Evolutionary conservation across 92 coral and sea anemone genomes (phyloP).

Genomic region (Scolanthus callimorphus): DNA sequence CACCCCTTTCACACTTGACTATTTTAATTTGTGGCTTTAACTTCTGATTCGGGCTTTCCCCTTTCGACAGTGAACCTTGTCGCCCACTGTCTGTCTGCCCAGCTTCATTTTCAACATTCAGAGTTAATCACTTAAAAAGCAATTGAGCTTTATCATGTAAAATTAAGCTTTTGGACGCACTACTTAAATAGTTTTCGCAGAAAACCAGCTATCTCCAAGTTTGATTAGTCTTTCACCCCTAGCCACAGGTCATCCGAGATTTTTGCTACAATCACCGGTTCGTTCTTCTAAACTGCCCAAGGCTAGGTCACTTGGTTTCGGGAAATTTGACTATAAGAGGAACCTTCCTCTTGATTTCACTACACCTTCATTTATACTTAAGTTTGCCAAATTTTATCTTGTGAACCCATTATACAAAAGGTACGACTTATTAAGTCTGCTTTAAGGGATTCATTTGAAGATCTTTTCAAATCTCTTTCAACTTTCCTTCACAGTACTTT

Average conservation of each 20-base stretch:
- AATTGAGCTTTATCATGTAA: constrained; percentile 60
- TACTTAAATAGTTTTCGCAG: constrained; percentile 81
- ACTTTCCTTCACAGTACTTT: constrained; percentile 85
- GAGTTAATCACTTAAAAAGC: constrained; percentile 73
- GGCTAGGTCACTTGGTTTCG: constrained; percentile 96
- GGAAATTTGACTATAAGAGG: constrained; percentile 84
- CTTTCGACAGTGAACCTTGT: constrained; percentile 73
- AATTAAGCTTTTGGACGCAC: constrained; percentile 51
- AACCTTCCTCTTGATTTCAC: constrained; percentile 64
- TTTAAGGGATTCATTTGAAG: constrained; percentile 69
- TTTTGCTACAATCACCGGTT: constrained; percentile 94
- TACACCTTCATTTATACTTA: constrained; percentile 64
- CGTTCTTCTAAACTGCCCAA: constrained; percentile 73
- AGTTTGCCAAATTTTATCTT: constrained; percentile 89
- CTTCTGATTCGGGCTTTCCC: constrained; percentile 90
- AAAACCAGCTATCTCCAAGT: constrained; percentile 90
- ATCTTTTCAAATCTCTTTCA: constrained; percentile 84
- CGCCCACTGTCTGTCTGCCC: constrained; percentile 77
- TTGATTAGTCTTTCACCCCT: constrained; percentile 91
- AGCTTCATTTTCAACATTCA: constrained; percentile 57
- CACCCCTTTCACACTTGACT: constrained; percentile 68
- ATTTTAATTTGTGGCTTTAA: constrained; percentile 62
- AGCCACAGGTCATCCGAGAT: constrained; percentile 84
- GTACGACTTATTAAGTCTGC: constrained; percentile 78
- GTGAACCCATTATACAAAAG: constrained; percentile 93